Conservation (phyloP, 2,797 vertebrate genomes). For the Columba guinea region DNA sequence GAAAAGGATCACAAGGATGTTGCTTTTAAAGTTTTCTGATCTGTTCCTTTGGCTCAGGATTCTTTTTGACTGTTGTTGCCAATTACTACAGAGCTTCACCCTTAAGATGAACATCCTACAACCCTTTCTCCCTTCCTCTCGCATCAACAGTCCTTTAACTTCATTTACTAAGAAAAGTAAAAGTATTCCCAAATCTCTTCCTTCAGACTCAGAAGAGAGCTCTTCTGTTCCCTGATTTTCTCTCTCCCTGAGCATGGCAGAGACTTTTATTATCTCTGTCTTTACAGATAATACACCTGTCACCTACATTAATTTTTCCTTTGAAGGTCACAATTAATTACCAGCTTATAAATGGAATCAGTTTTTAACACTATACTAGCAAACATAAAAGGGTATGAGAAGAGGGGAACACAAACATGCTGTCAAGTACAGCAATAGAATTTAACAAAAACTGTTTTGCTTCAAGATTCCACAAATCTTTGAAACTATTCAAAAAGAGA, state of each 20-base stretch:
- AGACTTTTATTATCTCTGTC: neutral
- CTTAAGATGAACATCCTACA: neutral
- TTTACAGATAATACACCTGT: neutral
- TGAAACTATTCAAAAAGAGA: neutral
- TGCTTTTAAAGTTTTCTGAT: neutral
- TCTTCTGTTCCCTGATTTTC: neutral
- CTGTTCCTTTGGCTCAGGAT: neutral
- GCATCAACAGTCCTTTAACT: neutral
- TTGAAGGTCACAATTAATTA: neutral
- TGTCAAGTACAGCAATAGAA: rapidly evolving
- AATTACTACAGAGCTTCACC: neutral
- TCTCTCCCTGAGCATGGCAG: neutral
- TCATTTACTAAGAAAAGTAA: neutral
- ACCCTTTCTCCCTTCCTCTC: neutral
- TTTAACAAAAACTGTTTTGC: neutral
- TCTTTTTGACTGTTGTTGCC: neutral
- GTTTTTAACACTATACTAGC: neutral
- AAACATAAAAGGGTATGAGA: neutral
- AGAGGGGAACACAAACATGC: neutral
- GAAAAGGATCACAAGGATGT: neutral
- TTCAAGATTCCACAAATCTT: neutral
- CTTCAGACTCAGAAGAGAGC: neutral
- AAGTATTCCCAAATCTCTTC: neutral
- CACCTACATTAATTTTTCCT: neutral
- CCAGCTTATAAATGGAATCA: neutral